Evolutionary conservation across 2,888 invertebrate species (phyloP), one percentile per base, ranked within the genome.

Genomic region (Operophtera brumata): DNA sequence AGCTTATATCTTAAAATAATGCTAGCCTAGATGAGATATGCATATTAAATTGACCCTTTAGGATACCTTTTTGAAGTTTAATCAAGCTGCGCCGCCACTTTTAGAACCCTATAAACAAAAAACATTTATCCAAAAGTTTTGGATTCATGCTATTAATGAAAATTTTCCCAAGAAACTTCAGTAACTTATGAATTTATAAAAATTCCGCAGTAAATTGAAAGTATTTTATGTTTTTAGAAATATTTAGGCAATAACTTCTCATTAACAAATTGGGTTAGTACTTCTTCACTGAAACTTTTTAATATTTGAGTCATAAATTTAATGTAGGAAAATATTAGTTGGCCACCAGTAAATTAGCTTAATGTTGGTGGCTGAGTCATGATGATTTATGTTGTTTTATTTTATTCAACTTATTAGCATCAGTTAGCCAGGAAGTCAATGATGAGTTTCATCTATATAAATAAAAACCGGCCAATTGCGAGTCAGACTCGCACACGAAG

Each of bases 271-370:
- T 10, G 26, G 10, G 30, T 30, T 2, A 30, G 30, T 30, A 37
- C 25, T 49, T 36, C 12, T 43, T 34, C 37, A 40, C 37, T 49
- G 13, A 37, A 61, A 49, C 52, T 54, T 59, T 53, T 55, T 50
- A 12, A 57, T 58, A 47, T 57, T 55, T 36, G 14, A 43, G 30
- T 44, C 54, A 62, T 64, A 64, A 62, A 64, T 64, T 57, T 54
- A 28, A 48, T 47, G 36, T 53, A 50, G 50, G 40, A 54, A 61
- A 50, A 55, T 54, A 60, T 61, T 52, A 52, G 57, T 42, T 53
- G 46, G 14, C 37, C 30, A 55, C 53, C 46, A 47, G 56, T 40
- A 61, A 61, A 61, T 55, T 42, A 50, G 47, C 30, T 34, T 13
- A 49, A 53, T 61, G 56, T 47, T 40, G 36, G 51, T 14, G 55